These are phyloP conservation scores for Arizona elegans DNA, from an alignment of 2,113 vertebrate species.

Conservation along the genomic window DNA sequence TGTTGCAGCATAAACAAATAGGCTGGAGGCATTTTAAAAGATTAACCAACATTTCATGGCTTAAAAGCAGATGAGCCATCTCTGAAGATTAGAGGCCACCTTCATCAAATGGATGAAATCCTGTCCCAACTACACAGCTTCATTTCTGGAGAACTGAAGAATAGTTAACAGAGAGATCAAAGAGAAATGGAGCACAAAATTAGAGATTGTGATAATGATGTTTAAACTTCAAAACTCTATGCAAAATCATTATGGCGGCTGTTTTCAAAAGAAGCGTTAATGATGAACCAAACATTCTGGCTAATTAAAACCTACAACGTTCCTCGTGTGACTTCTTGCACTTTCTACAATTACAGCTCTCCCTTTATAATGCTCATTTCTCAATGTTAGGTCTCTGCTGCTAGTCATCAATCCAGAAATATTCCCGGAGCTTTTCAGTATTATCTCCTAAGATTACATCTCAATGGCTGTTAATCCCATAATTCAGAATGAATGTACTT, in stretches of 20 bases:
- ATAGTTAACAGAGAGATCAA: background rate
- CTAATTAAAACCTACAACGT: background rate
- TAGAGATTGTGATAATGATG: background rate
- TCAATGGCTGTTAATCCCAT: background rate
- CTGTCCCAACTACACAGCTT: background rate
- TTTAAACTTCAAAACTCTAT: background rate
- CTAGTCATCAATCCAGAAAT: background rate
- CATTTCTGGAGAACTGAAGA: background rate
- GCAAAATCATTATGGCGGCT: background rate
- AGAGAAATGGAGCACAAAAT: background rate
- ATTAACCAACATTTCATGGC: background rate
- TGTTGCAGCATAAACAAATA: background rate
- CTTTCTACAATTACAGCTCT: background rate
- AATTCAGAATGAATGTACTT: background rate
- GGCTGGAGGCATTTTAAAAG: background rate
- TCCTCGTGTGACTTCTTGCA: background rate
- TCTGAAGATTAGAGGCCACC: background rate
- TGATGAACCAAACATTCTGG: background rate
- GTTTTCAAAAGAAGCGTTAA: background rate
- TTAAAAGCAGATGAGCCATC: background rate
- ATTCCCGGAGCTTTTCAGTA: background rate
- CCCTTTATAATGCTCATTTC: background rate
- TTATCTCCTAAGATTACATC: background rate
- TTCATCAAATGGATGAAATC: background rate
- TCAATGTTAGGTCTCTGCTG: background rate